Evolutionary conservation across 2,888 invertebrate genomes (phyloP).

Genomic region (Sminthurinus aureus): DNA sequence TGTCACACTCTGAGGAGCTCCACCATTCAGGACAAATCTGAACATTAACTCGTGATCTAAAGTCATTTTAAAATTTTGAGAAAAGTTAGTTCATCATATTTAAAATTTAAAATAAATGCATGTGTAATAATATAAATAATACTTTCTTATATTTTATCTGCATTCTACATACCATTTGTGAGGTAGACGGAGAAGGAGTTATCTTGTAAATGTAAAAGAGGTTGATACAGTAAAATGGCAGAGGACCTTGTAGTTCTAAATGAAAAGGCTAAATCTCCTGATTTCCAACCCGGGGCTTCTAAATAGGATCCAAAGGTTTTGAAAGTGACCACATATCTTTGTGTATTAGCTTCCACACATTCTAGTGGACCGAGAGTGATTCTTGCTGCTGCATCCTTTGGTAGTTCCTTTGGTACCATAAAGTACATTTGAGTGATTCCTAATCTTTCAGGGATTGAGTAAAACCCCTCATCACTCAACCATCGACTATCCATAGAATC

Average conservation of each 20-base stretch:
- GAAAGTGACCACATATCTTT: constrained; percentile 91
- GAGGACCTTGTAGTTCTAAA: constrained; percentile 90
- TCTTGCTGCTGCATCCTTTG: constrained; percentile 82
- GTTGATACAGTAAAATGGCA: constrained; percentile 89
- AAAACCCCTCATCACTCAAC: constrained; percentile 88
- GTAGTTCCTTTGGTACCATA: constrained; percentile 82
- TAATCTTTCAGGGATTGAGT: constrained; percentile 79
- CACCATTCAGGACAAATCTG: constrained; percentile 87
- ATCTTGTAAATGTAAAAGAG: constrained; percentile 85
- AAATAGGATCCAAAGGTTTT: constrained; percentile 92
- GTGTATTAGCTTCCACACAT: constrained; percentile 94
- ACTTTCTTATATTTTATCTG: no score
- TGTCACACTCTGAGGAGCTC: constrained; percentile 79
- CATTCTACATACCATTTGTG: constrained; percentile 69
- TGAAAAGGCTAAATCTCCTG: constrained; percentile 90
- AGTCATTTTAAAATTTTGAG: constrained; percentile 45
- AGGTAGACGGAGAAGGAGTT: constrained; percentile 92
- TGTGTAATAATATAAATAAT: neutral
- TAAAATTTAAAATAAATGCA: neutral
- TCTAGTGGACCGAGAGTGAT: constrained; percentile 90
- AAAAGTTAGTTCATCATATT: no score
- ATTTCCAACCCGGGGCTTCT: constrained; percentile 91
- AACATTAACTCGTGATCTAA: constrained; percentile 85
- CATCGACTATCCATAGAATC: constrained; percentile 84
- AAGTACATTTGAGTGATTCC: constrained; percentile 92